Base-by-base conservation (phyloP, 2,888 invertebrate species). In the Sialis lutaria region DNA sequence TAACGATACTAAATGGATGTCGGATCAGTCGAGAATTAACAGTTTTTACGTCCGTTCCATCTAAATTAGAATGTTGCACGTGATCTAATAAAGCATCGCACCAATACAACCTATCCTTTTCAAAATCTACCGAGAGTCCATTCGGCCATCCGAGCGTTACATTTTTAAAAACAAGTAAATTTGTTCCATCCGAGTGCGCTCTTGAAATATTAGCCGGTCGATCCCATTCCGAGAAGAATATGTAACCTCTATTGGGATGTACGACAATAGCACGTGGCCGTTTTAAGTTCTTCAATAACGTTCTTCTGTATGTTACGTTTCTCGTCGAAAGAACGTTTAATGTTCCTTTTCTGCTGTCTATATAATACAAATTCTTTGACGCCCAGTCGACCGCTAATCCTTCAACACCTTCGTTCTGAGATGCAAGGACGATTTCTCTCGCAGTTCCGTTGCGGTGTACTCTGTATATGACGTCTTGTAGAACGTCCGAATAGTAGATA, bases 61-160 rank as follows among this genome's bases (percentile, higher is more conserved):
- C 90, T 5, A 95, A 69, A 56, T 83, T 83, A 0, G 92, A 82
- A 61, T 95, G 92, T 59, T 95, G 95, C 0, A 96, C 91, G 64
- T 96, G 93, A 64, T 97, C 96, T 6, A 96, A 70, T 2, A 93
- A 67, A 4, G 96, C 96, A 61, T 97, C 97, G 58, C 93, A 95
- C 96, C 97, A 97, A 65, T 96, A 97, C 1, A 97, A 70, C 9
- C 93, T 74, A 62, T 95, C 85, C 12, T 78, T 76, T 35, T 74
- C 74, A 59, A 88, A 91, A 65, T 97, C 97, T 51, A 97, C 87
- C 1, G 92, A 88, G 5, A 97, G 67, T 0, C 96, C 96, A 62
- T 97, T 97, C 0, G 97, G 97, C 96, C 96, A 97, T 4, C 95
- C 95, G 0, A 96, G 71, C 0, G 93, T 87, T 1, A 92, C 78